Evolutionary conservation across 2,113 vertebrate species (phyloP), one percentile per base, ranked within the genome.

Genomic region (Rhinogobius similis): DNA sequence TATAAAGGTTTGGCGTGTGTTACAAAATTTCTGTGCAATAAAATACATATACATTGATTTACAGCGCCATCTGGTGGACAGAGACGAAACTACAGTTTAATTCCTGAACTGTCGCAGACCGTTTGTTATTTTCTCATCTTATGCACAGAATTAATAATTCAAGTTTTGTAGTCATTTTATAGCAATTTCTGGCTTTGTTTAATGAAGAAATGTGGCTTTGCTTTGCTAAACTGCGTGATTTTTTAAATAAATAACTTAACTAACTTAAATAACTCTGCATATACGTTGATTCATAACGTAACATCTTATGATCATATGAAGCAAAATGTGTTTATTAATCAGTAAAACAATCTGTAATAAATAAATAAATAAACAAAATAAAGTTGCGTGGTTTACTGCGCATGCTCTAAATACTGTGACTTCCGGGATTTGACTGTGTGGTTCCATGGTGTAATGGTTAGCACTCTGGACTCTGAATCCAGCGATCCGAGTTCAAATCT

Each of bases 391-490:
- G 5, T 36, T 36, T 53, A 1, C 4, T 55, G 3, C 50, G 23
- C 52, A 55, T 16, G 52, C 5, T 26, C 23, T 23, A 26, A 55
- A 13, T 23, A 5, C 5, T 2, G 23, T 14, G 12, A 26, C 10
- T 14, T 26, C 11, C 3, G 4, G 4, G 0, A 14, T 4, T 0
- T n/a, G 5, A 2, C 1, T 20, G 18, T 6, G 58, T 5, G 83
- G 87, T 87, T 84, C 83, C 71, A 89, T 89, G 87, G 87, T 89
- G 87, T 87, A 89, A 89, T 87, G 87, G 85, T 89, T 87, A 89
- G 87, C 87, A 87, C 87, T 87, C 87, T 89, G 85, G 82, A 87
- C 87, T 89, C 85, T 89, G 85, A 89, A 89, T 89, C 87, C 83
- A 86, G 83, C 77, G 80, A 86, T 82, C 83, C 80, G 75, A 86